Conservation (phyloP, 2,888 invertebrate species). For the Sarcophaga rosellei region DNA sequence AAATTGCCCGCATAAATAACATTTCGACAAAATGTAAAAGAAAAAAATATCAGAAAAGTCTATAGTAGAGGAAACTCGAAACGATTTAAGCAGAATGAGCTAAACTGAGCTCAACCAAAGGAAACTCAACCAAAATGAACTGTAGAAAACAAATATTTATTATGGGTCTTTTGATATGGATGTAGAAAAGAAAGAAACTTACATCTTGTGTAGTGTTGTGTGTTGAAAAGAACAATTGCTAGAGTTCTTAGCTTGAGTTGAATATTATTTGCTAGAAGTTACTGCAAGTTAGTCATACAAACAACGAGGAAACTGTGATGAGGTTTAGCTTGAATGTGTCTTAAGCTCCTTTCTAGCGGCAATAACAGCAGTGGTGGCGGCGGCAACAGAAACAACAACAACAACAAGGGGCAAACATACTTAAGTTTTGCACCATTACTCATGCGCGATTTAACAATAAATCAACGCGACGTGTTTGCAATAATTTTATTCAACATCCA, state of each 20-base stretch:
- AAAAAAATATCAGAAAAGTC: slow-evolving; percentile 11
- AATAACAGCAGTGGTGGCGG: slow-evolving; percentile 60
- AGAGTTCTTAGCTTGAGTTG: slow-evolving; percentile 57
- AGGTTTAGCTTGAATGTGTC: slow-evolving; percentile 62
- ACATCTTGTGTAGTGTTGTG: slow-evolving; percentile 30
- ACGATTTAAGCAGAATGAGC: slow-evolving; percentile 4
- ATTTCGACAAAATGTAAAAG: slow-evolving; percentile 42
- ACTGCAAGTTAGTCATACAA: slow-evolving; percentile 66
- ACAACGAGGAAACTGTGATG: slow-evolving; percentile 41
- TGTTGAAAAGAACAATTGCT: slow-evolving; percentile 64
- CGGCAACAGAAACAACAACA: slow-evolving; percentile 53
- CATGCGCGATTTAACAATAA: slow-evolving; percentile 80
- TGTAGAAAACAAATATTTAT: slow-evolving; percentile 50
- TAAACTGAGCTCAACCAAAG: slow-evolving; percentile 7
- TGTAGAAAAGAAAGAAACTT: slow-evolving; percentile 32
- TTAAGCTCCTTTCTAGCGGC: slow-evolving; percentile 72
- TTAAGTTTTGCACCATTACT: slow-evolving; percentile 77
- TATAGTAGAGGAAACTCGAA: slow-evolving; percentile 18
- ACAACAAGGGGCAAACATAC: slow-evolving; percentile 66
- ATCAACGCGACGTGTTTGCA: slow-evolving; percentile 80
- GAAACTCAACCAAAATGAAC: slow-evolving; percentile 36
- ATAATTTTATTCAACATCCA: slow-evolving; percentile 78
- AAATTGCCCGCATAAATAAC: slow-evolving; percentile 71
- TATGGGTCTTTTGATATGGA: slow-evolving; percentile 58
- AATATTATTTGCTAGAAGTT: slow-evolving; percentile 63